Base-by-base conservation (phyloP, 2,113 vertebrate species). In the Rhynchopsitta pachyrhyncha region DNA sequence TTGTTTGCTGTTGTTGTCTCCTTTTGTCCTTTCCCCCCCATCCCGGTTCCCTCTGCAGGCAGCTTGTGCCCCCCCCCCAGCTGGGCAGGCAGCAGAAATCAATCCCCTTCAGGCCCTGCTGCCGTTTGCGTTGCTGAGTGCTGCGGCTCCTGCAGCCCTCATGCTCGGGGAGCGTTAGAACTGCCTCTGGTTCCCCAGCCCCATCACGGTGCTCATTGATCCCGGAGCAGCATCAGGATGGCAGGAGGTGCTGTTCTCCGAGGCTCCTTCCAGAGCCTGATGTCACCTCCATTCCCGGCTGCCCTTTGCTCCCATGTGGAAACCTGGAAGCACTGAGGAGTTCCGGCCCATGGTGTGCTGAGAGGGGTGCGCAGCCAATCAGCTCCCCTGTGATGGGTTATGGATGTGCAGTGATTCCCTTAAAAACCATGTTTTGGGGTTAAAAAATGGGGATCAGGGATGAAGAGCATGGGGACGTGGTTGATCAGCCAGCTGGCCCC, bases 151-250 rank as follows among this genome's bases (percentile, higher is more conserved):
- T 41, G 10, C 33, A 33, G 39, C 74, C 44, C 44, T 44, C 44
- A 44, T 44, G 44, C 17, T 44, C 44, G 4, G 18, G 18, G 44
- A 44, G 44, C 4, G 17, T 64, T 35, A 5, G 37, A 47, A 8
- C 31, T 83, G 67, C 41, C 42, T 50, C 44, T 44, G 53, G 18
- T 52, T 84, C 25, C 50, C n/a, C 0, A 0, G 17, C 60, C 24
- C 1, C 0, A 1, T 12, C 29, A 6, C 0, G 2, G 8, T 1
- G 0, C n/a, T 75, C 0, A 0, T 16, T 0, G 10, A 66, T 39
- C 25, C 37, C 1, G 2, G 39, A 73, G 62, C 46, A 37, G 69
- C 47, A 9, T 14, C 24, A 3, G 60, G 68, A 17, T 2, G 5
- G 63, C 13, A 22, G 73, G 76, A 33, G n/a, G 46, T 81, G 57